Conservation (phyloP, 2,797 vertebrate genomes). For the Kryptolebias ocellatus region DNA sequence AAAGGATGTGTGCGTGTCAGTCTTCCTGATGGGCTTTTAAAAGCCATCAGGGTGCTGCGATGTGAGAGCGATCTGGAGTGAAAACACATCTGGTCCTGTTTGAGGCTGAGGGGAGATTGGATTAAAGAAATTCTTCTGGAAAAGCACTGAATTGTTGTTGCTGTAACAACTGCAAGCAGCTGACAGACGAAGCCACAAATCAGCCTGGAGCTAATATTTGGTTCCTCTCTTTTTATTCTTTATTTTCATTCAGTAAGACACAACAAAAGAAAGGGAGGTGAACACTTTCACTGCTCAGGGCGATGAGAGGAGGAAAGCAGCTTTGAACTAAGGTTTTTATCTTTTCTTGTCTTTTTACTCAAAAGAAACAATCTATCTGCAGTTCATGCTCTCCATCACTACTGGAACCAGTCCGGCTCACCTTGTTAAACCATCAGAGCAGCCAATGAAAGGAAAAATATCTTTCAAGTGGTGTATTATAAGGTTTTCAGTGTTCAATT, state of each 20-base stretch:
- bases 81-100: constrained; percentile 76
- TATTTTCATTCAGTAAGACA: constrained; percentile 29
- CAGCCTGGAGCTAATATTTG: constrained; percentile 76
- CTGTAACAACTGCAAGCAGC: constrained; percentile 69
- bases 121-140: constrained; percentile 71
- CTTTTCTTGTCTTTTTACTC: background rate
- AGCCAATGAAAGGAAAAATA: background rate
- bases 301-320: constrained; percentile 33
- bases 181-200: constrained; percentile 77
- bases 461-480: background rate
- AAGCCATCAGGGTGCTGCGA: constrained; percentile 53
- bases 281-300: constrained; percentile 13
- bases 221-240: constrained; percentile 57
- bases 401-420: constrained; percentile 27
- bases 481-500: background rate
- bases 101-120: constrained; percentile 66
- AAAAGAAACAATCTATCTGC: constrained; percentile 37
- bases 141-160: constrained; percentile 57
- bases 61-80: constrained; percentile 56
- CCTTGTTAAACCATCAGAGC: constrained; percentile 21
- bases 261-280: constrained; percentile 55
- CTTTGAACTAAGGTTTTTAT: constrained; percentile 20
- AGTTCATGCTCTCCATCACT: constrained; percentile 54
- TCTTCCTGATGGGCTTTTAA: constrained; percentile 75
- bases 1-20: constrained; percentile 48